These are phyloP conservation scores for Halichoeres trimaculatus DNA, from an alignment of 2,113 vertebrate species.

Conservation along the genomic window DNA sequence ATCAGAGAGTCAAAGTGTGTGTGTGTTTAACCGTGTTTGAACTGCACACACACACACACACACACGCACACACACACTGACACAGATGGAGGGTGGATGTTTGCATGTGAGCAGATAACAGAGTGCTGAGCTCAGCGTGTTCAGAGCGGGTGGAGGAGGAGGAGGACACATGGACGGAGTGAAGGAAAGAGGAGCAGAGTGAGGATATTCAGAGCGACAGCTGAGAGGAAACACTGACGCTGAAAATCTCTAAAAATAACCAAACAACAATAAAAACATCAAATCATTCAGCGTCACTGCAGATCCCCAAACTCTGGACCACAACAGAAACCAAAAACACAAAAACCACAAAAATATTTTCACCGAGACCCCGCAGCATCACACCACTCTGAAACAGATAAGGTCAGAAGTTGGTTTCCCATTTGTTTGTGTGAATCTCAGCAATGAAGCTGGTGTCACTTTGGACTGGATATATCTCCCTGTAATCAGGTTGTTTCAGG, in stretches of 20 bases:
- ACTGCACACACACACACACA: neutral
- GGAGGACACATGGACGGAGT: conserved; percentile 3
- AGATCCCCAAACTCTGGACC: too few species aligned
- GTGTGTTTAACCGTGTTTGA: conserved; percentile 31
- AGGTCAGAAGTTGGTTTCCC: too few species aligned
- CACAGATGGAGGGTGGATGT: neutral
- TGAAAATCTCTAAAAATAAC: neutral
- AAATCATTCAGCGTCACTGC: too few species aligned
- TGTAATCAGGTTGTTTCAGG: too few species aligned
- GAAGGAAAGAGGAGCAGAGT: neutral
- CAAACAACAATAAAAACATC: neutral
- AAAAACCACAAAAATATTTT: too few species aligned
- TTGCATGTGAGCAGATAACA: conserved; percentile 33
- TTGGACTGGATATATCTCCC: too few species aligned
- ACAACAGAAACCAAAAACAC: too few species aligned
- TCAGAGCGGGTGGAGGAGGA: neutral
- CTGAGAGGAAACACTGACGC: too few species aligned
- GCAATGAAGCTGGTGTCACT: too few species aligned
- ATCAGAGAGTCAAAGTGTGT: conserved; percentile 11
- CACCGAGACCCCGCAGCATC: too few species aligned
- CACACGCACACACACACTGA: conserved; percentile 3
- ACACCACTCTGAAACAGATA: too few species aligned
- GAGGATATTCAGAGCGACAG: conserved; percentile 21
- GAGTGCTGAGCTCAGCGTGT: conserved; percentile 30
- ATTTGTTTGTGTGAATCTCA: too few species aligned